A percentile compares a stretch with the other conserved stretches of the same genome.
Evolutionary conservation across 1,140 invertebrate species (phyloP).

Genomic region (Bombus superbus): DNA sequence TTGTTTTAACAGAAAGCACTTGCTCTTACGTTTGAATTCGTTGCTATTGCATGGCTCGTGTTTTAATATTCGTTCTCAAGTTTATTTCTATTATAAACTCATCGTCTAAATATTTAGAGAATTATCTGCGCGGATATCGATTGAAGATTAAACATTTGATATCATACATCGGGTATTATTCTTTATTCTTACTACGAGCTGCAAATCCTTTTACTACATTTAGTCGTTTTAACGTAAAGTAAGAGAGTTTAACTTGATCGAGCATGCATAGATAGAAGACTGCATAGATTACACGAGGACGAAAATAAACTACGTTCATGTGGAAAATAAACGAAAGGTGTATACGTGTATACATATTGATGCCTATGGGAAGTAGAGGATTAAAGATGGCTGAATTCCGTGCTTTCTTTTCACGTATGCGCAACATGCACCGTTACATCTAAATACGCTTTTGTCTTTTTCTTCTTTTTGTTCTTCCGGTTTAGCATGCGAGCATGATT

Average conservation of each 20-base stretch:
- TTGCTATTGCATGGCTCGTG: too few relatives aligned
- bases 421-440: too few relatives aligned
- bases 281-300: not conserved
- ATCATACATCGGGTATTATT: too few relatives aligned
- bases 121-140: too few relatives aligned
- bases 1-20: not conserved
- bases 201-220: not conserved
- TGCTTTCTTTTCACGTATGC: too few relatives aligned
- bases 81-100: too few relatives aligned
- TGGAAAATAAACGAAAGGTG: not conserved
- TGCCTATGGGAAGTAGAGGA: not conserved
- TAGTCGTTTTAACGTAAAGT: too few relatives aligned
- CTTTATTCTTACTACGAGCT: not conserved
- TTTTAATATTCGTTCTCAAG: too few relatives aligned
- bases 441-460: not conserved
- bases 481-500: not conserved
- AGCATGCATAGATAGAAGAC: too few relatives aligned
- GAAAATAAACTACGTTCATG: not conserved
- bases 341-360: not conserved
- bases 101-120: too few relatives aligned
- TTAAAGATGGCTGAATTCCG: not conserved
- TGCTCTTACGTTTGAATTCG: too few relatives aligned
- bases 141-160: too few relatives aligned
- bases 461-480: not conserved
- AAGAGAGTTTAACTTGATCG: not conserved